Base-by-base conservation (phyloP, 2,888 invertebrate species). In the Scelioninae gen. 1 region DNA sequence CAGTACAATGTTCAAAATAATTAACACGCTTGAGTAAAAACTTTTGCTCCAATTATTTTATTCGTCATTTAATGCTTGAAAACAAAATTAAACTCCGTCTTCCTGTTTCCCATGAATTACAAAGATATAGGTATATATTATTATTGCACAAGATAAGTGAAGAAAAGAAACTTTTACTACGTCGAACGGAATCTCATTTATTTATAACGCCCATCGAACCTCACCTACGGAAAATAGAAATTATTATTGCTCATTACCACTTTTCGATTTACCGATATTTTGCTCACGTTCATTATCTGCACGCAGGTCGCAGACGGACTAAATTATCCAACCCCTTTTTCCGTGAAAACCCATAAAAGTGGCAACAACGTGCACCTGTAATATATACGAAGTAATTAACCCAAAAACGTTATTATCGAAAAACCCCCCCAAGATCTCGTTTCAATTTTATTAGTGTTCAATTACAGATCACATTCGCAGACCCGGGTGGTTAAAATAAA, bases 241-340 rank as follows among this genome's bases (percentile, higher is more conserved):
- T 63, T 69, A 75, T 75, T 68, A 68, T 75, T 66, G 53, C 51
- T 69, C 72, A 78, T 74, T 72, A 77, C 68, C 78, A 62, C 58
- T 62, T 60, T 80, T 72, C 75, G 74, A 78, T 78, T 78, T 69
- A 65, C 75, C 55, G 47, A 51, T 53, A 71, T 65, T 83, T 51
- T n/a, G 45, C 62, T 53, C 60, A 58, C 58, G 65, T 75, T 79
- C 71, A 79, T 83, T 79, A 79, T 60, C 75, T n/a, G 69, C 79
- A 79, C 83, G 79, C 83, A 66, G 60, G 63, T 74, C 53, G 47
- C 43, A 32, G 47, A 58, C 66, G 60, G 49, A 63, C 69, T 69
- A 66, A 79, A 79, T 79, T 65, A 79, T 34, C 65, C 55, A 62
- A 74, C 74, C 74, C 75, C 63, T 60, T 53, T 78, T 79, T 75